phyloP scores from a whole-genome alignment of 2,888 invertebrate species.

The Dolichopus griseipennis region DNA sequence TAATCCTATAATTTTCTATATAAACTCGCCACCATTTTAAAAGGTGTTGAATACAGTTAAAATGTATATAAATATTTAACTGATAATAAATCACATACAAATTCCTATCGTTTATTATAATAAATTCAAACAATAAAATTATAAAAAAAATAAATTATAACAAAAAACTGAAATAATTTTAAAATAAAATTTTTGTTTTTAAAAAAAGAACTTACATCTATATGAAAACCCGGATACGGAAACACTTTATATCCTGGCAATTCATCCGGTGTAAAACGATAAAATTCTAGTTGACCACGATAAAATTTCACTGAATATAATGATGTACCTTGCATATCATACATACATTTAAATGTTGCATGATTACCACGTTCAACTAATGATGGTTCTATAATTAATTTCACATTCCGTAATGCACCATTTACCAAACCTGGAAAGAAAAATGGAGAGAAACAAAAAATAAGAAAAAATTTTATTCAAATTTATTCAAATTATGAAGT shows the following conservation, averaged over 20 bases:
- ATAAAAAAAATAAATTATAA: too few species aligned
- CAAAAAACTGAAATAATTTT: too few species aligned
- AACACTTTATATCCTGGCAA: constrained; percentile 57
- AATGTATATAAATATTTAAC: too few species aligned
- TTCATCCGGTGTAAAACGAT: constrained; percentile 58
- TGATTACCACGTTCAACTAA: constrained; percentile 54
- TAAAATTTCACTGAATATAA: constrained; percentile 64
- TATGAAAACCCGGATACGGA: constrained; percentile 55
- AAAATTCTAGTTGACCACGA: constrained; percentile 59
- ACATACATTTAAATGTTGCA: constrained; percentile 52
- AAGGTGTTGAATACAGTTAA: too few species aligned
- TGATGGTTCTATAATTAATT: constrained; percentile 51
- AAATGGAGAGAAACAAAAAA: background rate
- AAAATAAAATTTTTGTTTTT: constrained; percentile 7
- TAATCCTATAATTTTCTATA: too few species aligned
- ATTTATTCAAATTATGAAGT: background rate
- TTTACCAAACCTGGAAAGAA: constrained; percentile 46
- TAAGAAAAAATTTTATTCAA: too few species aligned
- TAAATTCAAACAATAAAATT: too few species aligned
- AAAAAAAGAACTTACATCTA: constrained; percentile 50
- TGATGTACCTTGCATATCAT: constrained; percentile 57
- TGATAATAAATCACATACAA: too few species aligned
- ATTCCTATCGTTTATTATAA: too few species aligned
- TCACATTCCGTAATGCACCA: constrained; percentile 37
- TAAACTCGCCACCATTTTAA: too few species aligned